A percentile compares a stretch with the other conserved stretches of the same genome.
Conservation (phyloP, 2,888 invertebrate genomes). For the Limenitis camilla region DNA sequence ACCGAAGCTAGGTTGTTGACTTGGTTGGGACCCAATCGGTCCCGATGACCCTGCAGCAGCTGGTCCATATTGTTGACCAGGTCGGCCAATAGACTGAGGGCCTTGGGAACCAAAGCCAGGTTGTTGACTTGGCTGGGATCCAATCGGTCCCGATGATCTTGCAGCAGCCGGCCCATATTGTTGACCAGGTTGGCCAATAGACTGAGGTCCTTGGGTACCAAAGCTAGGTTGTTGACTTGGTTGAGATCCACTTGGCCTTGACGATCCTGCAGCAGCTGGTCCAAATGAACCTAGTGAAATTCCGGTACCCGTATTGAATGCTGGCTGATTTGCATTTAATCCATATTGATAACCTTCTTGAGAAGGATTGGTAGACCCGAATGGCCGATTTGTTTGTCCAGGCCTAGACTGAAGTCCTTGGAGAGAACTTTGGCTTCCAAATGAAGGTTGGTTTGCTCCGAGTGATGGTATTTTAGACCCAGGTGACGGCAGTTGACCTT, state of each 20-base stretch:
- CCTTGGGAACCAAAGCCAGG: too few relatives aligned
- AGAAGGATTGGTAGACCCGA: background rate
- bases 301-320: background rate
- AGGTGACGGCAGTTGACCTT: slow-evolving; percentile 1
- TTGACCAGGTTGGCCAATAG: background rate
- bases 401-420: background rate
- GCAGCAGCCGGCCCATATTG: background rate
- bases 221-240: too few relatives aligned
- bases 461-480: slow-evolving; percentile 1
- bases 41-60: too few relatives aligned
- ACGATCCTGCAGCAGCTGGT: background rate
- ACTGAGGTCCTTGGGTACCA: background rate
- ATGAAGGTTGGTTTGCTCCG: background rate
- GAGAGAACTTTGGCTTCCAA: background rate
- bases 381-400: background rate
- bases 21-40: too few relatives aligned
- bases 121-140: background rate
- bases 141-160: background rate
- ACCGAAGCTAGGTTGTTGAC: too few relatives aligned
- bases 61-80: too few relatives aligned
- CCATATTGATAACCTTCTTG: slow-evolving; percentile 19
- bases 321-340: slow-evolving; percentile 7
- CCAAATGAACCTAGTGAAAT: background rate
- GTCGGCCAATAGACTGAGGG: too few relatives aligned
- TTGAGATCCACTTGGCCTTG: background rate